A percentile compares a stretch with the other conserved stretches of the same genome.
phyloP scores from a whole-genome alignment of 2,113 vertebrate species.

The Microcebus tavaratra region DNA sequence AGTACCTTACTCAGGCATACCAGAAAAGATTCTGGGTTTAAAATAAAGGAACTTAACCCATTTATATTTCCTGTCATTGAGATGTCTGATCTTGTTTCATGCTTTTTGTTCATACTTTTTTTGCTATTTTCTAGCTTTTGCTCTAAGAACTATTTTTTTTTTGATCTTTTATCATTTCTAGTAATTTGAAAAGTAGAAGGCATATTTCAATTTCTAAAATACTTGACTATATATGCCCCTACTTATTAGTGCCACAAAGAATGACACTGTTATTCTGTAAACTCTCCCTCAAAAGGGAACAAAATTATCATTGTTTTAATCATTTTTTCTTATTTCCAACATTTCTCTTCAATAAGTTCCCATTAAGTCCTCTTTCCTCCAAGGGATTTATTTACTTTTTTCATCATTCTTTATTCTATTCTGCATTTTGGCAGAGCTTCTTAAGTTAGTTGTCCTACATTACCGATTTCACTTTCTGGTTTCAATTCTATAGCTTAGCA shows the following conservation, averaged over 20 bases:
- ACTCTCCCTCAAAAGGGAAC: not conserved
- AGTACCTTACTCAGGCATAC: not conserved
- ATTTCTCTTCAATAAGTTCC: not conserved
- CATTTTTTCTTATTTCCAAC: constrained; percentile 8
- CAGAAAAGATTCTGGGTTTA: not conserved
- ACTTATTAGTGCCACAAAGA: not conserved
- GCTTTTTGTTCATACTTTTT: not conserved
- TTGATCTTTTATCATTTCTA: not conserved
- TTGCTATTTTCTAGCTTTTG: constrained; percentile 29
- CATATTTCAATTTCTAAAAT: constrained; percentile 23
- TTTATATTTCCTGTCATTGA: not conserved
- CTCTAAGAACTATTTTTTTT: not conserved
- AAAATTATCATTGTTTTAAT: not conserved
- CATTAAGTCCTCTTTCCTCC: not conserved
- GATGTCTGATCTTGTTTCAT: not conserved
- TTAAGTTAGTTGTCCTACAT: not conserved
- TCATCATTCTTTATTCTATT: not conserved
- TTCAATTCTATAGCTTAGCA: not conserved
- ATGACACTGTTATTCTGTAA: not conserved
- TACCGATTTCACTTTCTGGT: not conserved
- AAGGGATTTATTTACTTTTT: not conserved
- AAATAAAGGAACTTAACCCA: not conserved
- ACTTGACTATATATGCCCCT: not conserved
- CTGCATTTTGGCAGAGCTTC: not conserved
- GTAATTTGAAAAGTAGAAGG: constrained; percentile 13